phyloP scores from a whole-genome alignment of 2,113 vertebrate genomes.

The Melanocharis versteri region DNA sequence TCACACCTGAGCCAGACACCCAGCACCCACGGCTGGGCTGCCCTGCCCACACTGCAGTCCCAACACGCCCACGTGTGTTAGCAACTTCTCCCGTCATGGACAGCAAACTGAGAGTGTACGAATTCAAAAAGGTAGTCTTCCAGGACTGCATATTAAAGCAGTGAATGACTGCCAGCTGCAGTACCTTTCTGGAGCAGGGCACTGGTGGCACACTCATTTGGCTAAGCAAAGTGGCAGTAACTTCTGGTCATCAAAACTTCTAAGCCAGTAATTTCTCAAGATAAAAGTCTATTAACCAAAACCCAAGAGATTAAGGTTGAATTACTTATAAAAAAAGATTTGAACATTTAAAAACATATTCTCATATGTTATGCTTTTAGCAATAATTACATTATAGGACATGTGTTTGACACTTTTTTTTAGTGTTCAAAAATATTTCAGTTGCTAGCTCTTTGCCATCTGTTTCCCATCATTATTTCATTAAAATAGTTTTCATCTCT shows the following conservation, averaged over 20 bases:
- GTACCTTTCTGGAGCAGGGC: neutral
- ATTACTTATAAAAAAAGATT: neutral
- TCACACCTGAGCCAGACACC: neutral
- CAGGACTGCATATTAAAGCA: neutral
- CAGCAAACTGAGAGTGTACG: accelerated
- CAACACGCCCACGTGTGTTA: accelerated
- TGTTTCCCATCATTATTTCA: conserved; percentile 33
- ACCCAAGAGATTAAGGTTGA: neutral
- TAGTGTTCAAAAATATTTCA: conserved; percentile 24
- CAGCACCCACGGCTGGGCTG: neutral
- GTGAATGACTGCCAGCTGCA: neutral
- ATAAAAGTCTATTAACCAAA: neutral
- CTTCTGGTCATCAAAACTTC: neutral
- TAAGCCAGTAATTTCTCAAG: neutral
- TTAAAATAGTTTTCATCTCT: conserved; percentile 16
- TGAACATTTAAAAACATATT: neutral
- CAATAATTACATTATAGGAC: neutral
- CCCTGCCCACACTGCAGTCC: neutral
- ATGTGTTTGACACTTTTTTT: conserved; percentile 18
- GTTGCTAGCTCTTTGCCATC: conserved; percentile 26
- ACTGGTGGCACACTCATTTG: neutral
- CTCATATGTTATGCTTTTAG: neutral
- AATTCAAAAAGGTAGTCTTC: neutral
- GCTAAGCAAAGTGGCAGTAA: neutral
- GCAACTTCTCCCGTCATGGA: neutral